Evolutionary conservation across 2,888 invertebrate genomes (phyloP), one percentile per base, ranked within the genome.

Genomic region (Folsomia manolachei): DNA sequence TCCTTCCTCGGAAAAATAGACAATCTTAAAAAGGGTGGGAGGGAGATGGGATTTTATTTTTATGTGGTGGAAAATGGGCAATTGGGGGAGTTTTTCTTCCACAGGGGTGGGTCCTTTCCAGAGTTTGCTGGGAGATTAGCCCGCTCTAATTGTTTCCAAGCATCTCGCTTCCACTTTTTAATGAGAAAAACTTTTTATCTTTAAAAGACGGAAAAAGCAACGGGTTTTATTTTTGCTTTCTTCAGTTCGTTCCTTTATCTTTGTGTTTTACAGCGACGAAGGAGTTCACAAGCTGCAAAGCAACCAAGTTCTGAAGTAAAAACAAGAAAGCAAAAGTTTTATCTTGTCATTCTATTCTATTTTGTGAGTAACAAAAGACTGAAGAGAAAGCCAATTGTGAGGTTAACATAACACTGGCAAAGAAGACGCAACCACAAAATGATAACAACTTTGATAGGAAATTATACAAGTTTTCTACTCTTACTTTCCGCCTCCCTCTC

Each of bases 181-280:
- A 56, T 56, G 56, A 56, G 56, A 56, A 56, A 56, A 56, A 56
- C 56, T 56, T 56, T 39, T 56, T 56, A 56, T 56, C 56, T 56
- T 4, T n/a, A n/a, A n/a, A n/a, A n/a, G n/a, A n/a, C n/a, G 19
- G 4, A 21, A 56, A 18, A 56, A 56, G 14, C 4, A 56, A 19
- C 21, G n/a, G n/a, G n/a, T n/a, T n/a, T n/a, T n/a, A n/a, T n/a
- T 56, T 7, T 19, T 4, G 4, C 56, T 56, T 56, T 56, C 56
- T 56, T 18, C 39, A 9, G 4, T 39, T 39, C 39, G 4, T 39
- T 39, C 39, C n/a, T n/a, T n/a, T 39, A 39, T 39, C 39, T 14
- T 39, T 14, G 39, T 39, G n/a, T n/a, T n/a, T 39, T 39, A 39
- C 39, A 39, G 14, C 14, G 39, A 14, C 14, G 39, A 14, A 39